Percentiles rank a stretch among this genome's conserved stretches.
These are phyloP conservation scores for Alexandromys fortis DNA, from an alignment of 2,113 vertebrate genomes.

Conservation along the genomic window DNA sequence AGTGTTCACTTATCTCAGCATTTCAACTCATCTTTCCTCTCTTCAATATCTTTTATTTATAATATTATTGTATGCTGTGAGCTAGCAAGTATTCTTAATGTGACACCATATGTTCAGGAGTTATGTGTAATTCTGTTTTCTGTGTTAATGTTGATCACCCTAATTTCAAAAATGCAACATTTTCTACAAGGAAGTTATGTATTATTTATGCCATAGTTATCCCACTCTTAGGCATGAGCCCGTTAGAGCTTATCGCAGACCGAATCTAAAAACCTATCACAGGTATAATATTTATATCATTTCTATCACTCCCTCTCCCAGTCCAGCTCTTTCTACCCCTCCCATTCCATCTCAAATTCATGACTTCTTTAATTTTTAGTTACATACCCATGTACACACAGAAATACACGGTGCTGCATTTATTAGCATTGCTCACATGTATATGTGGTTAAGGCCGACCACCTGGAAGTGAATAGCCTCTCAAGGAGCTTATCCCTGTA, in stretches of 20 bases:
- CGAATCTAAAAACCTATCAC: not conserved
- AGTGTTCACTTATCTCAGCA: not conserved
- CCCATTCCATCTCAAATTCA: not conserved
- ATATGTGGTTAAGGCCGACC: not conserved
- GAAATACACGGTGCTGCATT: not conserved
- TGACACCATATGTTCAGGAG: not conserved
- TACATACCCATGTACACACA: not conserved
- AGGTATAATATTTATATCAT: not conserved
- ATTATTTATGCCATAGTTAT: not conserved
- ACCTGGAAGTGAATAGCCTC: not conserved
- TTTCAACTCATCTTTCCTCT: not conserved
- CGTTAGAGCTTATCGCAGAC: not conserved
- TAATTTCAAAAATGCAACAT: not conserved
- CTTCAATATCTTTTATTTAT: not conserved
- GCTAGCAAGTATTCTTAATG: not conserved
- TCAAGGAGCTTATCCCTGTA: not conserved
- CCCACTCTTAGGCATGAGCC: not conserved
- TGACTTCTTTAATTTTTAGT: not conserved
- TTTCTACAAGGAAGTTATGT: not conserved
- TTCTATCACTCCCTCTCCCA: not conserved
- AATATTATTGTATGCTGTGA: not conserved
- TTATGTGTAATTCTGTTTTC: not conserved
- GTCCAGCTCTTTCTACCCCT: not conserved
- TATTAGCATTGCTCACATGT: not conserved
- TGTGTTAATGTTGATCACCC: not conserved